Percentiles rank a stretch among this genome's conserved stretches.
These are phyloP conservation scores for Holothuria glaberrima DNA, from an alignment of 35 echinoderm and acorn worm genomes.

Conservation along the genomic window DNA sequence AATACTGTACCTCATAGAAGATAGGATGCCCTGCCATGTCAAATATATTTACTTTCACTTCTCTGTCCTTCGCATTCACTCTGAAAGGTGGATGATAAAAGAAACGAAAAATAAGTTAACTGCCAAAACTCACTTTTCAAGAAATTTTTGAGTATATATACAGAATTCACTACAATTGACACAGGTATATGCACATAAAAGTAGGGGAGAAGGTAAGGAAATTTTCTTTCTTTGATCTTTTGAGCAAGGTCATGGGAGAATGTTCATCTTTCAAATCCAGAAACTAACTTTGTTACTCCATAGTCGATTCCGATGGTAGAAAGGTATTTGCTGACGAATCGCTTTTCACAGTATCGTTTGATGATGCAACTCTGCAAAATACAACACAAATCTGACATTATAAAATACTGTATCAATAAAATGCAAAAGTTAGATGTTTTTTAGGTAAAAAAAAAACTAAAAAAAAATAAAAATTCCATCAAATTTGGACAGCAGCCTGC, in stretches of 20 bases:
- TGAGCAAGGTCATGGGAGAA: too few relatives aligned
- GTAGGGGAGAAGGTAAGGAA: too few relatives aligned
- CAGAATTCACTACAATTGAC: too few relatives aligned
- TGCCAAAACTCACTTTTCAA: too few relatives aligned
- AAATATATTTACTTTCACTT: conserved; percentile 97
- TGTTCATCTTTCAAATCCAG: too few relatives aligned
- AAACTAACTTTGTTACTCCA: conserved; percentile 96
- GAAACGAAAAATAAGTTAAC: neutral
- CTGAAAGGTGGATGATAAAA: conserved; percentile 13
- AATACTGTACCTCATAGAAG: conserved; percentile 82
- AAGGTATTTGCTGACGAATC: conserved; percentile 97
- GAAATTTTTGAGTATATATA: too few relatives aligned
- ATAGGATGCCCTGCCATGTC: conserved; percentile 98
- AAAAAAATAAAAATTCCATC: too few relatives aligned
- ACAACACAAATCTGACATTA: neutral
- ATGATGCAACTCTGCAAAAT: conserved; percentile 93
- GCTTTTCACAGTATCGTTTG: conserved; percentile 98
- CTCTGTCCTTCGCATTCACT: conserved; percentile 74
- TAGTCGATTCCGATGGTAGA: conserved; percentile 98
- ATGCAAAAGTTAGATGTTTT: too few relatives aligned
- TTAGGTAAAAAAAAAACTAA: neutral
- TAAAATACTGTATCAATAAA: too few relatives aligned
- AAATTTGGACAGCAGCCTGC: too few relatives aligned
- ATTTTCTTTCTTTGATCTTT: too few relatives aligned
- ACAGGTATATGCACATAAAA: too few relatives aligned